phyloP scores from a whole-genome alignment of 2,797 vertebrate genomes.

The Propithecus perrieri region DNA sequence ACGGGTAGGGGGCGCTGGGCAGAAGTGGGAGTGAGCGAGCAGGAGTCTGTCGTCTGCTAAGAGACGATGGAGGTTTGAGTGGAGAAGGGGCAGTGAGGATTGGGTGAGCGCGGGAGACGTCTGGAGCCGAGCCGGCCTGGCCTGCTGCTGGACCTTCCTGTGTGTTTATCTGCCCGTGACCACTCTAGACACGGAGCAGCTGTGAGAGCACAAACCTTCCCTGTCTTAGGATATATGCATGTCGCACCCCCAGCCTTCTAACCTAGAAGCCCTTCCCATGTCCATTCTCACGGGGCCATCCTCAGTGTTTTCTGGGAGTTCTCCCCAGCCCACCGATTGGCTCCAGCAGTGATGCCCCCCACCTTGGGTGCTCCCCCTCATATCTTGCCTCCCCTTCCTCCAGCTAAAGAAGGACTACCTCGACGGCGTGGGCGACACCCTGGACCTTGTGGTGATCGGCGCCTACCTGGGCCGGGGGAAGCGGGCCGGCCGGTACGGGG shows the following conservation, averaged over 20 bases:
- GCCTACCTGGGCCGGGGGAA: conserved; percentile 94
- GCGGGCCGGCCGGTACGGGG: conserved; percentile 91
- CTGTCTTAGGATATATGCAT: background rate
- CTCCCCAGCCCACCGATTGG: fast-evolving
- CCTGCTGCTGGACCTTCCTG: fast-evolving
- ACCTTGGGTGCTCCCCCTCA: background rate
- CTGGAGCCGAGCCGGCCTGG: background rate
- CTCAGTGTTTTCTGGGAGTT: no score
- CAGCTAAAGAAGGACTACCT: conserved; percentile 97
- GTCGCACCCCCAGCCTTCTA: no score
- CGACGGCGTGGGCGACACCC: conserved; percentile 92
- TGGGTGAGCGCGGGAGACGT: fast-evolving
- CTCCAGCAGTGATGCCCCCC: fast-evolving
- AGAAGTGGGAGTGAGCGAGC: fast-evolving
- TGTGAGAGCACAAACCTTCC: background rate
- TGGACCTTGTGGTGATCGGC: conserved; percentile 95
- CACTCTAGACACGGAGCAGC: background rate
- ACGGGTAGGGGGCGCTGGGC: background rate
- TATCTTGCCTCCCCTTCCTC: background rate
- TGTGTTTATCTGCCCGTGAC: background rate
- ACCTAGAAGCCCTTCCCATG: fast-evolving
- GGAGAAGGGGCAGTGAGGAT: background rate
- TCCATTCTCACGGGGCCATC: fast-evolving
- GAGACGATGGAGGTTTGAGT: no score
- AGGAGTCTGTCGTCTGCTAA: background rate